These are phyloP conservation scores for Falcaria lacertinaria DNA, from an alignment of 2,888 invertebrate species.

Conservation along the genomic window DNA sequence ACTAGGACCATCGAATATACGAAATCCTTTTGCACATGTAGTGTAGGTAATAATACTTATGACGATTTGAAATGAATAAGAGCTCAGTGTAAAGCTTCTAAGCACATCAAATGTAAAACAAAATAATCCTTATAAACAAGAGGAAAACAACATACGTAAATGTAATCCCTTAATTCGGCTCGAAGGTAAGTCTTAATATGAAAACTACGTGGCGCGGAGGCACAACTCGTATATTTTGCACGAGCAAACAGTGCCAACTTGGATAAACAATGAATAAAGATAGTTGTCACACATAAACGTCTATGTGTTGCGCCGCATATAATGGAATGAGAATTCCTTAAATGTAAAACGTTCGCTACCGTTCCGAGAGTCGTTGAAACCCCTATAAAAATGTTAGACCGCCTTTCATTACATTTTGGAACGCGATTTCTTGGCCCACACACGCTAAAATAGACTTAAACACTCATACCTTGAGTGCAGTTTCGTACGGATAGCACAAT, in stretches of 20 bases:
- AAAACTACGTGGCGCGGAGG: slow-evolving; percentile 5
- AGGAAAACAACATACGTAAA: background rate
- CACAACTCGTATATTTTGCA: slow-evolving; percentile 9
- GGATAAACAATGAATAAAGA: slow-evolving; percentile 41
- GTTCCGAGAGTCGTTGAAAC: slow-evolving; percentile 70
- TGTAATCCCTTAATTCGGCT: background rate
- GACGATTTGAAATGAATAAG: background rate
- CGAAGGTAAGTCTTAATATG: background rate
- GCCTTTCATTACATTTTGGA: slow-evolving; percentile 71
- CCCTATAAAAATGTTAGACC: slow-evolving; percentile 77
- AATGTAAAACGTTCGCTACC: slow-evolving; percentile 69
- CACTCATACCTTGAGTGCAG: slow-evolving; percentile 17
- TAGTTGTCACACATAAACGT: slow-evolving; percentile 59
- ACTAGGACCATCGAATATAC: no score
- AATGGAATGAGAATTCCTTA: slow-evolving; percentile 73
- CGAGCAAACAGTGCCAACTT: slow-evolving; percentile 17
- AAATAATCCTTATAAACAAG: background rate
- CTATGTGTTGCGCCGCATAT: slow-evolving; percentile 65
- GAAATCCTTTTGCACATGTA: no score
- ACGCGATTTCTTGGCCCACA: slow-evolving; percentile 31
- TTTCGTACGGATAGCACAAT: slow-evolving; percentile 20
- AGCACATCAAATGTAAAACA: background rate
- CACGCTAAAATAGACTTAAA: slow-evolving; percentile 36
- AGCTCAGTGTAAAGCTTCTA: background rate
- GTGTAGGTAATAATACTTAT: no score